Evolutionary conservation across 2,888 invertebrate species (phyloP), one percentile per base, ranked within the genome.

Genomic region (Ptychoptera albimana): DNA sequence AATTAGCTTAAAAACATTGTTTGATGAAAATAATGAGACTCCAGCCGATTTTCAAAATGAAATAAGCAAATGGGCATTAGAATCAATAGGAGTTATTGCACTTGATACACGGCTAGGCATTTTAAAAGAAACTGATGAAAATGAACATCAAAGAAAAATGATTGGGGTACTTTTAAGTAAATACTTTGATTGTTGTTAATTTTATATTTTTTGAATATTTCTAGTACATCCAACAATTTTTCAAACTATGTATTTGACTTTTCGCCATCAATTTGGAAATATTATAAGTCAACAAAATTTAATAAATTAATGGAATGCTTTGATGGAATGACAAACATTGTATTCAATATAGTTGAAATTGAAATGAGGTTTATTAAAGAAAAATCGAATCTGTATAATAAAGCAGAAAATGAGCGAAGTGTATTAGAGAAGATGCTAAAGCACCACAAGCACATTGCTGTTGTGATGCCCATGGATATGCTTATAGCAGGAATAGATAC

Each of bases 401-500:
- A 54, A 11, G 9, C 16, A 15, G 12, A 11, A 2, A 36, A 12
- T 12, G 42, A 42, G 15, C 14, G 39, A 51, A 76, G 77, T 53
- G 66, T 78, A 16, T 60, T 79, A 41, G 73, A 77, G 57, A 72
- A 71, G 53, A 55, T 79, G 34, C 57, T 76, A 41, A 67, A 66
- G 30, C 67, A 72, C 35, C 73, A 76, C 51, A 67, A 70, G 48
- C 67, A 63, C 54, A 69, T 74, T 10, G 78, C 77, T 1, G 53
- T 70, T 31, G 66, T 72, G 52, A 77, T 77, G 75, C 73, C 73
- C 1, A 68, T 73, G 50, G 79, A 79, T 57, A 75, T 79, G 75
- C 52, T 79, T 16, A 60, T 71, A 32, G 77, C 76, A 45, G 79
- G 79, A 48, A 70, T 79, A 39, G 79, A 80, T 54, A 79, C 78